Evolutionary conservation across 2,888 invertebrate species (phyloP).

Genomic region (Eristalinus sepulchralis): DNA sequence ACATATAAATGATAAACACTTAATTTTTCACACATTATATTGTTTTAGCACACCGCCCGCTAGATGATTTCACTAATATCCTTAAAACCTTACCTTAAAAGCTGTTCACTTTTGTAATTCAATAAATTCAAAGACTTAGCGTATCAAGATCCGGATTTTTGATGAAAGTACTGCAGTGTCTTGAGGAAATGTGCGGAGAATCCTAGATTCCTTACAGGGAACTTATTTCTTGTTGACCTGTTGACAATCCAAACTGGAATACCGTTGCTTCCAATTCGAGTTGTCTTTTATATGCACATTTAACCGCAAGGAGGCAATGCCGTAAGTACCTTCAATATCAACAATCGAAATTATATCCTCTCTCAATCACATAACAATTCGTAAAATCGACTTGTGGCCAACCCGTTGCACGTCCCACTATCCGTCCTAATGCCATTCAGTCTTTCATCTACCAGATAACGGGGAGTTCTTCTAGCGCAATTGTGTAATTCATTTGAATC

Average conservation of each 20-base stretch:
- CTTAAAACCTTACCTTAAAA: too few species aligned
- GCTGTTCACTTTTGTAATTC: too few species aligned
- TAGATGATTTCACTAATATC: too few species aligned
- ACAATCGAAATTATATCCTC: constrained; percentile 39
- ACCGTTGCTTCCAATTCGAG: background rate
- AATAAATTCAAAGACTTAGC: too few species aligned
- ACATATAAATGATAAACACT: too few species aligned
- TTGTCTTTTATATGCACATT: constrained; percentile 45
- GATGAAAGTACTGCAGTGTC: background rate
- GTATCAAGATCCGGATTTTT: background rate
- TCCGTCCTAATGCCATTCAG: constrained; percentile 23
- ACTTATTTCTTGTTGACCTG: constrained; percentile 18
- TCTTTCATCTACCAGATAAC: constrained; percentile 37
- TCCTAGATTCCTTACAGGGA: too few species aligned
- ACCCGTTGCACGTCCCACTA: constrained; percentile 30
- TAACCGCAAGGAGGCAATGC: background rate
- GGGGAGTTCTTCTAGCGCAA: constrained; percentile 11
- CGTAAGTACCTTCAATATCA: constrained; percentile 5
- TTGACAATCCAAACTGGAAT: constrained; percentile 34
- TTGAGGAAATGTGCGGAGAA: background rate
- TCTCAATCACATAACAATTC: constrained; percentile 61
- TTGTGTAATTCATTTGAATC: constrained; percentile 26
- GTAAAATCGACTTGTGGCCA: constrained; percentile 53
- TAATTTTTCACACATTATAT: too few species aligned
- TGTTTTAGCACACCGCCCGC: too few species aligned